phyloP scores from a whole-genome alignment of 1,140 invertebrate genomes.

The Drosophila mojavensis region DNA sequence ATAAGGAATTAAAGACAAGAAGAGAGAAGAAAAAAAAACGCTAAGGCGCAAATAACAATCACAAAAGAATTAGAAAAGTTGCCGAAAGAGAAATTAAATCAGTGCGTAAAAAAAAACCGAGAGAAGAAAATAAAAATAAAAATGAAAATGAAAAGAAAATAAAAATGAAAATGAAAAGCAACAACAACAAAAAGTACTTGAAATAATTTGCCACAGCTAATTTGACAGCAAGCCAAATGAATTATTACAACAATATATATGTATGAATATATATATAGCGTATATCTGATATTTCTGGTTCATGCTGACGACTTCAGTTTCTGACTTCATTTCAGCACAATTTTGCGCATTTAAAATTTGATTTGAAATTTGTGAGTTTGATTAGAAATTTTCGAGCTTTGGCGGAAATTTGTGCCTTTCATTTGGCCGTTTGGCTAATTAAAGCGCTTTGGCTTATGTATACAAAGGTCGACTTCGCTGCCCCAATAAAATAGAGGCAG shows the following conservation, averaged over 20 bases:
- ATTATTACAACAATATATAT: neutral
- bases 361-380: conserved; percentile 1
- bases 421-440: conserved; percentile 26
- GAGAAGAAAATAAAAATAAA: conserved; percentile 18
- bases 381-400: conserved; percentile 9
- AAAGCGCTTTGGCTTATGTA: conserved; percentile 31
- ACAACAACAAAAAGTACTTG: conserved; percentile 31
- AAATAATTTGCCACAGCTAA: conserved; percentile 50
- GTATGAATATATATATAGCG: neutral
- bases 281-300: neutral
- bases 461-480: conserved; percentile 14
- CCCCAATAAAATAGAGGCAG: neutral
- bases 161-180: conserved; percentile 22
- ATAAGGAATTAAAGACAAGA: conserved; percentile 3
- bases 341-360: neutral
- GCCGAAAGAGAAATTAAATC: conserved; percentile 46
- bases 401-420: neutral
- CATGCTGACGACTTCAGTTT: neutral
- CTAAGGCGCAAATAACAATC: conserved; percentile 56
- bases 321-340: neutral
- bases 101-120: conserved; percentile 23
- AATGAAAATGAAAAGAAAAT: neutral
- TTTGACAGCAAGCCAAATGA: conserved; percentile 22
- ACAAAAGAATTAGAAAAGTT: conserved; percentile 60
- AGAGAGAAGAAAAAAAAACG: conserved; percentile 34